These are phyloP conservation scores for Netelia inedita DNA, from an alignment of 2,888 invertebrate species.

Conservation along the genomic window DNA sequence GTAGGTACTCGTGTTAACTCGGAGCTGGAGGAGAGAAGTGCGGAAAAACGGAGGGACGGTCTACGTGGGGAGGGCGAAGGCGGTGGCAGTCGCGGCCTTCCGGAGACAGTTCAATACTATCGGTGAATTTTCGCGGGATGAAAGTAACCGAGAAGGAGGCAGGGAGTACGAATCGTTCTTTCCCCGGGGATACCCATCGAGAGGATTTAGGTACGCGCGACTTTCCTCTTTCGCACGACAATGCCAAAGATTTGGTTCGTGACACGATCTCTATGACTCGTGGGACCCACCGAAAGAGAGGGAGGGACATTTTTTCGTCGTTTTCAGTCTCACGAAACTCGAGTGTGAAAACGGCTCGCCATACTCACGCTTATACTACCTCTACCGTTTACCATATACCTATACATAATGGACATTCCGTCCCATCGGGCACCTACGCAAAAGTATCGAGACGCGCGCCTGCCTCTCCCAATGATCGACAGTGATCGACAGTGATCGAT, in stretches of 20 bases:
- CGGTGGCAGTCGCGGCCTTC: too few relatives aligned
- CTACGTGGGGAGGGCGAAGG: too few relatives aligned
- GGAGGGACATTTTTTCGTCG: conserved; percentile 1
- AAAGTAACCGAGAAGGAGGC: neutral
- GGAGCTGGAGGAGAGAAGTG: too few relatives aligned
- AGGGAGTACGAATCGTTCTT: conserved; percentile 33
- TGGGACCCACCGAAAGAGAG: neutral
- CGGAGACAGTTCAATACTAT: conserved; percentile 45
- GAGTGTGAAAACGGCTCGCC: conserved; percentile 70
- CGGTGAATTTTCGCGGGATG: conserved; percentile 67
- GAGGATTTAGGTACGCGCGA: neutral
- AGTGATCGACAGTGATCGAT: conserved; percentile 80
- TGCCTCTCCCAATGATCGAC: conserved; percentile 74
- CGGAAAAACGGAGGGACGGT: too few relatives aligned
- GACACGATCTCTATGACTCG: neutral
- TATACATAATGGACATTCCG: conserved; percentile 1
- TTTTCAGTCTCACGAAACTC: conserved; percentile 65
- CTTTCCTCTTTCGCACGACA: neutral
- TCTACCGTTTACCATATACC: neutral
- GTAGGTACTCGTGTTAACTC: too few relatives aligned
- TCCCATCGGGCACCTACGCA: neutral
- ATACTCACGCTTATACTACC: conserved; percentile 46
- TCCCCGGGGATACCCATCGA: conserved; percentile 56
- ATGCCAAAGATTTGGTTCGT: too few relatives aligned
- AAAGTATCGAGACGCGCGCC: neutral